Base-by-base conservation (phyloP, 1,140 invertebrate species). In the Drosophila fuyamai region DNA sequence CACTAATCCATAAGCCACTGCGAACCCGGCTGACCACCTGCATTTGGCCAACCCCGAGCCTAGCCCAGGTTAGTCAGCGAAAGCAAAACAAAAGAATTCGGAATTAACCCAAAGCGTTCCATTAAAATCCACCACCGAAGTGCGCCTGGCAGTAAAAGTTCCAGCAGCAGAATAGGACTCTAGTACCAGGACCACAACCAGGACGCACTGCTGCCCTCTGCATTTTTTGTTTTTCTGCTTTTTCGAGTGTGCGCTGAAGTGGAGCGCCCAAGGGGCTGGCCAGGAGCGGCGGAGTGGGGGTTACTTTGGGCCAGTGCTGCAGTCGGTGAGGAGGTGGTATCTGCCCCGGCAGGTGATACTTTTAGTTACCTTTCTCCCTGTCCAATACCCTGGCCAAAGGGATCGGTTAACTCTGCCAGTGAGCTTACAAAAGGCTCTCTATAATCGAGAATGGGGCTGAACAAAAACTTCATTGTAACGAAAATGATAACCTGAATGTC, bases 31-130 rank as follows among this genome's bases (percentile, higher is more conserved):
- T 68, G 75, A 71, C 80, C 80, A 82, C 84, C 83, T 86, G 83
- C 76, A 73, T 61, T 72, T 78, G 68, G 68, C 55, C 66, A 68
- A 67, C 65, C 70, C 67, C 66, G 51, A 61, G 76, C 71, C 75
- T 70, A 81, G 81, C 81, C 81, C 83, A 74, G 82, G 77, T 85
- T 78, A 66, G 35, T 66, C 62, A 77, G 74, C 63, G 70, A 77
- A 68, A 71, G 77, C 81, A 73, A 76, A 88, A 82, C 71, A 79
- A 81, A 88, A 83, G 79, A 86, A 83, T 86, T 88, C 77, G 76
- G 72, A 83, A 88, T 88, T 83, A 86, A 86, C 79, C 71, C 66
- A 86, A 86, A 79, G 77, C 81, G 82, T 85, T 76, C 81, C 79
- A 79, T 76, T 73, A 89, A 86, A 86, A 88, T 79, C 83, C 82